These are phyloP conservation scores for Scalopus aquaticus DNA, from an alignment of 2,113 vertebrate genomes.

Conservation along the genomic window DNA sequence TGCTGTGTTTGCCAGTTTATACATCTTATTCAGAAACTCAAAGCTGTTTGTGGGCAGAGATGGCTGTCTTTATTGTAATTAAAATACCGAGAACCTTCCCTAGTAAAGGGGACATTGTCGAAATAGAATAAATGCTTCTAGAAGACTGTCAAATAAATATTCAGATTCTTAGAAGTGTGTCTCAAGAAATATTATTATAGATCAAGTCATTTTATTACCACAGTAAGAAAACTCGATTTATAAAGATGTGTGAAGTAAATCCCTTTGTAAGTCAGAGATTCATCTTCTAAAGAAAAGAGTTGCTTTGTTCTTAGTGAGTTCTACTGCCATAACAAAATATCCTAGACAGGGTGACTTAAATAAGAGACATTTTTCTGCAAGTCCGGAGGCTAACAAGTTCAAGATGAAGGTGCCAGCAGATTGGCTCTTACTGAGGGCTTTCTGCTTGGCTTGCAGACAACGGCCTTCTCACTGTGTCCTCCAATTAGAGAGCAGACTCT, in stretches of 20 bases:
- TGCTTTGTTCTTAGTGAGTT: background rate
- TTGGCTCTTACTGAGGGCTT: background rate
- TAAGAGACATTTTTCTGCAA: background rate
- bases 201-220: background rate
- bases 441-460: background rate
- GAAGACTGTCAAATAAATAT: background rate
- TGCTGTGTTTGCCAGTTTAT: background rate
- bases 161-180: background rate
- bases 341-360: background rate
- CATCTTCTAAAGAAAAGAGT: background rate
- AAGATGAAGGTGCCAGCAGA: background rate
- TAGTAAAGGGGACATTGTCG: background rate
- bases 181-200: background rate
- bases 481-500: background rate
- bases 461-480: background rate
- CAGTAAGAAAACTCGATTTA: background rate
- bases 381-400: background rate
- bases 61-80: background rate
- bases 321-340: background rate
- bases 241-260: background rate
- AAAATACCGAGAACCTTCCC: background rate
- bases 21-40: background rate
- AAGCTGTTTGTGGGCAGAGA: background rate
- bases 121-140: background rate
- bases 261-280: background rate